Evolutionary conservation across 1,140 invertebrate species (phyloP), one percentile per base, ranked within the genome.

Genomic region (Oryzaephilus surinamensis): DNA sequence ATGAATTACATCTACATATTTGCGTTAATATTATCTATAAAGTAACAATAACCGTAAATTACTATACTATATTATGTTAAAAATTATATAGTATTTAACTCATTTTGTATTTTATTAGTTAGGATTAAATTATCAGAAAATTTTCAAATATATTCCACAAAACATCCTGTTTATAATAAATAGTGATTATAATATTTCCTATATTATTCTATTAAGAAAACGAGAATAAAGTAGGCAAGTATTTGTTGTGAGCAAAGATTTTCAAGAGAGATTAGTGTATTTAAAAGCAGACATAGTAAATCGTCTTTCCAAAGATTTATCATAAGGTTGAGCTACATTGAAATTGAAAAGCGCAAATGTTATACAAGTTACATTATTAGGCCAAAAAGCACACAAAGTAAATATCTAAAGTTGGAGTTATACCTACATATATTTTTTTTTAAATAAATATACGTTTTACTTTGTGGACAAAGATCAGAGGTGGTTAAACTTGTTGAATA

Each of bases 11-110:
- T 32, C 77, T 71, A 53, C 79, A 84, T 29, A 86, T 72, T 48
- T 84, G 81, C 31, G 81, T 73, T 27, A 86, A 59, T n/a, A 79
- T 77, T 44, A 79, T 69, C 83, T 85, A 72, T 6, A 73, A 70
- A 54, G 63, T 23, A 41, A 16, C n/a, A n/a, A n/a, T n/a, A n/a
- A n/a, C n/a, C n/a, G n/a, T n/a, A n/a, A n/a, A n/a, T n/a, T n/a
- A n/a, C n/a, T n/a, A n/a, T n/a, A n/a, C n/a, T n/a, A n/a, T n/a
- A n/a, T n/a, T n/a, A n/a, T n/a, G n/a, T n/a, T n/a, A n/a, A n/a
- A n/a, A n/a, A n/a, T n/a, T n/a, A n/a, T n/a, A n/a, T n/a, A n/a
- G n/a, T n/a, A n/a, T n/a, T n/a, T n/a, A n/a, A n/a, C n/a, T n/a
- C n/a, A n/a, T n/a, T n/a, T n/a, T n/a, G n/a, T n/a, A n/a, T n/a